Percentiles rank a stretch among this genome's conserved stretches.
phyloP scores from a whole-genome alignment of 2,888 invertebrate species.

The Gasteruption jaculator region DNA sequence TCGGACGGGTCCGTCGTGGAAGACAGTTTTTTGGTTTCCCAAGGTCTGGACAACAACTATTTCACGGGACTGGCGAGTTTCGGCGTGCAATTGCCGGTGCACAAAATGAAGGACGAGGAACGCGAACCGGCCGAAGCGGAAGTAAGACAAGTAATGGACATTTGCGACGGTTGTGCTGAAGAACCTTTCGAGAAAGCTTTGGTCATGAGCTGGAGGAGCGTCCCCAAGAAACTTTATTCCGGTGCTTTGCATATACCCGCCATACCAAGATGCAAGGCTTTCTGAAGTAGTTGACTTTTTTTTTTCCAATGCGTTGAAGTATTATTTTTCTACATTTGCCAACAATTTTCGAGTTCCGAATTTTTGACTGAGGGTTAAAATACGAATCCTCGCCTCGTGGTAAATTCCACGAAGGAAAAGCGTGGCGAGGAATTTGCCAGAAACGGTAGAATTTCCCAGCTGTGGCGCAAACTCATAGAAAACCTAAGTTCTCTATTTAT shows the following conservation, averaged over 20 bases:
- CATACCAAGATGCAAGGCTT: slow-evolving; percentile 62
- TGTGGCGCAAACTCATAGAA: too few species aligned
- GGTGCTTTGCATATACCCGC: slow-evolving; percentile 69
- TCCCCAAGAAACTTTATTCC: slow-evolving; percentile 69
- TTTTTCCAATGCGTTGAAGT: too few species aligned
- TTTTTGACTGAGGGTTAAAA: too few species aligned
- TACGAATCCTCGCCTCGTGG: too few species aligned
- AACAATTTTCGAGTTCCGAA: too few species aligned
- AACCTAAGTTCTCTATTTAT: too few species aligned
- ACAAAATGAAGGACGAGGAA: slow-evolving; percentile 60
- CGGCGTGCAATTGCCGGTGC: slow-evolving; percentile 56
- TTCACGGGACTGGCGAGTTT: slow-evolving; percentile 67
- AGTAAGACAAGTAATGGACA: slow-evolving; percentile 73
- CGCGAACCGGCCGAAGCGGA: slow-evolving; percentile 81
- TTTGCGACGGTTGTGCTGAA: slow-evolving; percentile 70
- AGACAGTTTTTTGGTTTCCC: slow-evolving; percentile 55
- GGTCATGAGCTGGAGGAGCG: slow-evolving; percentile 71
- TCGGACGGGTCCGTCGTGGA: slow-evolving; percentile 68
- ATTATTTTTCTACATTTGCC: too few species aligned
- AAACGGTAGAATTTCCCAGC: too few species aligned
- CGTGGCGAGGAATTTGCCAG: too few species aligned
- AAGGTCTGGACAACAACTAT: slow-evolving; percentile 55
- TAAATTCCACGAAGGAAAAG: too few species aligned
- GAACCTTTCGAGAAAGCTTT: slow-evolving; percentile 80
- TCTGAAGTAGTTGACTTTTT: slow-evolving; percentile 47